These are phyloP conservation scores for Pao palembangensis DNA, from an alignment of 2,113 vertebrate genomes.

Conservation along the genomic window DNA sequence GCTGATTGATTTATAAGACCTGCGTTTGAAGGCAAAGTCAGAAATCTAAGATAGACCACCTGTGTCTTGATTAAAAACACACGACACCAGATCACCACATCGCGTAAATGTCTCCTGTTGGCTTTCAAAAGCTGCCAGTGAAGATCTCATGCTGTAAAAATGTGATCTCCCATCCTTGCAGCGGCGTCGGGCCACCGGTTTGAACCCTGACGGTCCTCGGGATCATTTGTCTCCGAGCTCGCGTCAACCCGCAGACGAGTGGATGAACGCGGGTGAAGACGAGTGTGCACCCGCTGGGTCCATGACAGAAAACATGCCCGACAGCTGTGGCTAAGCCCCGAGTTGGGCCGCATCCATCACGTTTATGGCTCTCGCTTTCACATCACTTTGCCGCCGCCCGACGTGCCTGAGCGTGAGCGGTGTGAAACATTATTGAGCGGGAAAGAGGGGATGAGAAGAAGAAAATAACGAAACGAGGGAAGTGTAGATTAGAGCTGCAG, in stretches of 20 bases:
- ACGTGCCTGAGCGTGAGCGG: constrained; percentile 29
- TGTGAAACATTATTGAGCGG: constrained; percentile 23
- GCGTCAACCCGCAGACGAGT: constrained; percentile 17
- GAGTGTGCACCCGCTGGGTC: constrained; percentile 44
- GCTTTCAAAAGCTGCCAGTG: constrained; percentile 23
- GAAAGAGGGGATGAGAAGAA: constrained; percentile 30
- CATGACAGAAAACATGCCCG: constrained; percentile 70
- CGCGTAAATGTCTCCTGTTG: constrained; percentile 23
- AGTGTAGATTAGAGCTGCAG: constrained; percentile 55
- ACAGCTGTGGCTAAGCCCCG: constrained; percentile 70
- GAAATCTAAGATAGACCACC: constrained; percentile 56
- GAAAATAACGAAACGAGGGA: constrained; percentile 17
- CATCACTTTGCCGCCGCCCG: constrained; percentile 50
- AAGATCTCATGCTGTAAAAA: constrained; percentile 60
- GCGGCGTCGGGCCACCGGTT: constrained; percentile 31
- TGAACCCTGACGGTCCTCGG: constrained; percentile 46
- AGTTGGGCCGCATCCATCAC: constrained; percentile 71
- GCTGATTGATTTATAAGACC: constrained; percentile 59
- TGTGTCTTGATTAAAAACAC: constrained; percentile 69
- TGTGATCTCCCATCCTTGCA: constrained; percentile 34
- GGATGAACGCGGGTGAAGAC: constrained; percentile 44
- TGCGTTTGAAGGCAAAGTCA: constrained; percentile 27
- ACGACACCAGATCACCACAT: constrained; percentile 30
- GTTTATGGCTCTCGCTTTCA: constrained; percentile 68
- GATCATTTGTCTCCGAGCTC: constrained; percentile 44